phyloP scores from a whole-genome alignment of 2,797 vertebrate species.

The Bovichtus variegatus region DNA sequence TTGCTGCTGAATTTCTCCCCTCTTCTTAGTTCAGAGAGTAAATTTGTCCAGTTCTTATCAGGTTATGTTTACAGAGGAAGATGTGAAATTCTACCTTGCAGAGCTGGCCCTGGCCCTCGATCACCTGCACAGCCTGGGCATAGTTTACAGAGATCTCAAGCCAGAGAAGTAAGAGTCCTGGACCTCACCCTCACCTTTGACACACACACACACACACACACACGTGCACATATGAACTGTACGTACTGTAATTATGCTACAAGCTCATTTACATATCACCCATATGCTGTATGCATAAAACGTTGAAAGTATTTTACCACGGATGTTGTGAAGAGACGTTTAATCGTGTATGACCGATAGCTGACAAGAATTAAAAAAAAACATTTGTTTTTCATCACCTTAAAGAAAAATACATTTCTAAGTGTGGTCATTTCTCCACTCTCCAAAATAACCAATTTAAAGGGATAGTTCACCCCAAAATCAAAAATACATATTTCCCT shows the following conservation, averaged over 20 bases:
- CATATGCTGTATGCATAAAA: not conserved
- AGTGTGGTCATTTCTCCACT: not conserved
- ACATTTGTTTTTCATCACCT: not conserved
- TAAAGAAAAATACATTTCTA: not conserved
- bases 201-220: conserved; percentile 20
- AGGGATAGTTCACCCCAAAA: too few species aligned
- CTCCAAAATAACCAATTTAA: not conserved
- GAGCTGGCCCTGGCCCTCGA: conserved; percentile 98
- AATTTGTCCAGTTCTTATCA: conserved; percentile 98
- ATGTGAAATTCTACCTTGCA: conserved; percentile 99
- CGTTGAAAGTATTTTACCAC: not conserved
- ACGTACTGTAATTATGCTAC: too few species aligned
- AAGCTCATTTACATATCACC: too few species aligned
- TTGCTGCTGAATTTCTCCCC: conserved; percentile 72
- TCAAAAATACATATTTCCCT: too few species aligned
- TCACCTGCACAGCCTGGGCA: conserved; percentile 98
- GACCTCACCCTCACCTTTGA: conserved; percentile 20
- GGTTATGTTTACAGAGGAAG: conserved; percentile 99
- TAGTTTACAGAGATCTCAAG: conserved; percentile 99
- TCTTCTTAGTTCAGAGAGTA: conserved; percentile 90
- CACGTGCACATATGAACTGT: not conserved
- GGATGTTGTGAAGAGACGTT: not conserved
- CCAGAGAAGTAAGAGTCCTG: conserved; percentile 95
- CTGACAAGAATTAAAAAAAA: not conserved
- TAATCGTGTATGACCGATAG: not conserved